Conservation (phyloP, 2,797 vertebrate genomes). For the Centroberyx gerrardi region DNA sequence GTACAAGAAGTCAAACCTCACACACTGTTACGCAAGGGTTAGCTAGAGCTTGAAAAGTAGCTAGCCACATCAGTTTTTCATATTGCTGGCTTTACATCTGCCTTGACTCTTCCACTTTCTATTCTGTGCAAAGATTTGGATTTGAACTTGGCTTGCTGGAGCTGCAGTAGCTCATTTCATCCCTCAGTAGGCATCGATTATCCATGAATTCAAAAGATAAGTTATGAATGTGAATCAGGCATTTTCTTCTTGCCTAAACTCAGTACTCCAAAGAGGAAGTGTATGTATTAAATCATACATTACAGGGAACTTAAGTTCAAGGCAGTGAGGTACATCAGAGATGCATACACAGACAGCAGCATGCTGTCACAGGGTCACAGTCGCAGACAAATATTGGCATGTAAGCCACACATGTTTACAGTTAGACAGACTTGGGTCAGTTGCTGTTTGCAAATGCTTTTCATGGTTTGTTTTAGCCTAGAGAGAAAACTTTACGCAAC, state of each 20-base stretch:
- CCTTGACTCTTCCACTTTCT: slow-evolving; percentile 50
- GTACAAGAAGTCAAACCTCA: slow-evolving; percentile 17
- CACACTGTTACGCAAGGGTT: slow-evolving; percentile 15
- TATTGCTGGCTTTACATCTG: slow-evolving; percentile 41
- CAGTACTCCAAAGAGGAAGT: slow-evolving; percentile 64
- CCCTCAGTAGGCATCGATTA: slow-evolving; percentile 85
- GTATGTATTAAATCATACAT: slow-evolving; percentile 76
- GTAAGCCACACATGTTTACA: slow-evolving; percentile 8
- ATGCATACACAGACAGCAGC: slow-evolving; percentile 44
- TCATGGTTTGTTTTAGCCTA: slow-evolving; percentile 7
- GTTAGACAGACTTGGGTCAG: slow-evolving; percentile 5
- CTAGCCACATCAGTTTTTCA: slow-evolving; percentile 52
- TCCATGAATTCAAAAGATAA: slow-evolving; percentile 84
- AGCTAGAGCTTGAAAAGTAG: slow-evolving; percentile 38
- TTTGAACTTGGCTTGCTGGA: slow-evolving; percentile 71
- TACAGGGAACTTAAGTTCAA: slow-evolving; percentile 58
- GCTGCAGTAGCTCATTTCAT: slow-evolving; percentile 84
- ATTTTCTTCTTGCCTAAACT: slow-evolving; percentile 64
- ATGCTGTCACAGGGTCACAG: slow-evolving; percentile 21
- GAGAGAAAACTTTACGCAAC: neutral
- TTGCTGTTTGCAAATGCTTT: neutral
- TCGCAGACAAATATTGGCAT: slow-evolving; percentile 22
- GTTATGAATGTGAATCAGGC: slow-evolving; percentile 82
- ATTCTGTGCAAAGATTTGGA: slow-evolving; percentile 74
- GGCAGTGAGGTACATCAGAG: slow-evolving; percentile 40